Evolutionary conservation across 2,888 invertebrate genomes (phyloP).

Genomic region (Vandiemenella viatica): DNA sequence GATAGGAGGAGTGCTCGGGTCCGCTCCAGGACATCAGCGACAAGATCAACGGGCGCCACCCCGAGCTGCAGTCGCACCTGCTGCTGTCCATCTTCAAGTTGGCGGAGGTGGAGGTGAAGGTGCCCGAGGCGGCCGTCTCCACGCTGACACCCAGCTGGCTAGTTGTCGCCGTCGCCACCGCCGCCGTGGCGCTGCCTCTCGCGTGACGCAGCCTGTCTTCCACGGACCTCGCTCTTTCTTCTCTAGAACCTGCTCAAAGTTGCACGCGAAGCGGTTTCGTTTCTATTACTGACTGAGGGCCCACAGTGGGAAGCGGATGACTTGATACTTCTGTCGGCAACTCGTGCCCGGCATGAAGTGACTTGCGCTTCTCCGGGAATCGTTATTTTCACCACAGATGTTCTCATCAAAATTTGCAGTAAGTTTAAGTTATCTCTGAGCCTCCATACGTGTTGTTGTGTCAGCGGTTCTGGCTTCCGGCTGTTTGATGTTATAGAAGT

Average conservation of each 20-base stretch:
- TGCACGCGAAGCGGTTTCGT: background rate
- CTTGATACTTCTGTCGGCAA: too few species aligned
- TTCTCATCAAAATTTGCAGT: too few species aligned
- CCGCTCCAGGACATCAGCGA: constrained; percentile 66
- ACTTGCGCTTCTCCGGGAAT: too few species aligned
- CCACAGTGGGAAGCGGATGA: too few species aligned
- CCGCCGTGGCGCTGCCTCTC: background rate
- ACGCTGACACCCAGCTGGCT: background rate
- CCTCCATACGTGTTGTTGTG: too few species aligned
- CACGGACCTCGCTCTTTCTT: too few species aligned
- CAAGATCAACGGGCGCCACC: constrained; percentile 70
- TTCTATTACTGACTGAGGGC: too few species aligned
- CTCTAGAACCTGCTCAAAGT: background rate
- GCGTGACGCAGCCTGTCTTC: constrained; percentile 1
- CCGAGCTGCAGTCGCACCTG: constrained; percentile 72
- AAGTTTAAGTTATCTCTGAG: too few species aligned
- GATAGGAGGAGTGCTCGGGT: constrained; percentile 71
- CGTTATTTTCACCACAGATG: too few species aligned
- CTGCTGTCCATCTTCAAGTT: constrained; percentile 82
- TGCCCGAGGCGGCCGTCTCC: constrained; percentile 44
- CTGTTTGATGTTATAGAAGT: too few species aligned
- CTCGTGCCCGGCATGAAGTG: too few species aligned
- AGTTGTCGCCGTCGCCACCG: background rate
- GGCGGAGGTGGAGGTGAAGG: constrained; percentile 77
- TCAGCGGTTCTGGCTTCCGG: too few species aligned